Evolutionary conservation across 2,888 invertebrate species (phyloP).

Genomic region (Dynastes grantii): DNA sequence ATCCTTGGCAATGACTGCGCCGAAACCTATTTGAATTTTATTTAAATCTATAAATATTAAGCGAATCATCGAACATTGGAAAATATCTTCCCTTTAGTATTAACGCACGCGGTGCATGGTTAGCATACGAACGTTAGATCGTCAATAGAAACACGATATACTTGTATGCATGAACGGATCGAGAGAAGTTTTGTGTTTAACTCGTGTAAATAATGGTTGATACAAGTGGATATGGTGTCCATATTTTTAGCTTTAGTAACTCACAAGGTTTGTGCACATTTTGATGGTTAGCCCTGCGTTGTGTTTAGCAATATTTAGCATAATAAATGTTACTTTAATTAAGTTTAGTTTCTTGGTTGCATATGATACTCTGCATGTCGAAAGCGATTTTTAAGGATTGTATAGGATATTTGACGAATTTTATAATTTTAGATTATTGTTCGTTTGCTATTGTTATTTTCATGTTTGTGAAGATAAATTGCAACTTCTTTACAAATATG

Average conservation of each 20-base stretch:
- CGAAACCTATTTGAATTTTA: slow-evolving; percentile 43
- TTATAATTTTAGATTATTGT: no score
- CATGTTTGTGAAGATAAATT: no score
- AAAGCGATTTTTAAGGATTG: no score
- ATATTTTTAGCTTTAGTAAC: slow-evolving; percentile 48
- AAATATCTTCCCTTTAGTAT: slow-evolving; percentile 42
- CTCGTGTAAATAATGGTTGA: slow-evolving; percentile 36
- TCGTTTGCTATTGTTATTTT: no score
- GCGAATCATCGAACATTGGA: slow-evolving; percentile 42
- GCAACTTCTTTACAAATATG: no score
- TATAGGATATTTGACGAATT: no score
- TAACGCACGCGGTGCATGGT: slow-evolving; percentile 33
- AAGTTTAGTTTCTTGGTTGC: not conserved
- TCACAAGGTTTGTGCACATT: slow-evolving; percentile 46
- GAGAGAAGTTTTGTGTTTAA: slow-evolving; percentile 29
- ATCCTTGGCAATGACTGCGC: slow-evolving; percentile 49
- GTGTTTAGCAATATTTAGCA: no score
- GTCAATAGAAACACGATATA: slow-evolving; percentile 10
- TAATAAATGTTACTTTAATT: not conserved
- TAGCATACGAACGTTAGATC: slow-evolving; percentile 24
- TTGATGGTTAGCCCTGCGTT: not conserved
- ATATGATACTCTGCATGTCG: no score
- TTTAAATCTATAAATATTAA: slow-evolving; percentile 43
- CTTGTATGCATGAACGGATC: not conserved
- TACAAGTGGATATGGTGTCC: slow-evolving; percentile 47